Evolutionary conservation across 2,888 invertebrate genomes (phyloP).

Genomic region (Prenolepis imparis): DNA sequence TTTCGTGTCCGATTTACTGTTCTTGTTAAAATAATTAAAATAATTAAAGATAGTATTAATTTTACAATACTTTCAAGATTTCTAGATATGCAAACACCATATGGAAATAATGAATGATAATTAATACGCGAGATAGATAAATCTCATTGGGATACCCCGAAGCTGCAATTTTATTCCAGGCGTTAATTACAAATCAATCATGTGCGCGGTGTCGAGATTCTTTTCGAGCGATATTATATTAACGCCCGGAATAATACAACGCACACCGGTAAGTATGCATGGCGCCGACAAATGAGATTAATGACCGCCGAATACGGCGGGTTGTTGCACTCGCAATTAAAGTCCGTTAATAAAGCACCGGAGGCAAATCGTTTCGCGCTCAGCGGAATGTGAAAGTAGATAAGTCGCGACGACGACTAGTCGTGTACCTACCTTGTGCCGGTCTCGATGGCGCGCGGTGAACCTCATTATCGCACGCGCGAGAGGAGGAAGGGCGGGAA

Average conservation of each 20-base stretch:
- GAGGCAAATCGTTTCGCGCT: slow-evolving; percentile 80
- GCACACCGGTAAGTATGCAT: slow-evolving; percentile 68
- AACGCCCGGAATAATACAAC: slow-evolving; percentile 61
- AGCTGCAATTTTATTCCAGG: not conserved
- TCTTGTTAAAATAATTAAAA: not conserved
- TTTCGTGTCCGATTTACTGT: not conserved
- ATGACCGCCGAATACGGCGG: slow-evolving; percentile 76
- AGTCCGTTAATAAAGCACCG: slow-evolving; percentile 78
- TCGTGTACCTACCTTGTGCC: slow-evolving; percentile 53
- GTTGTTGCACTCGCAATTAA: slow-evolving; percentile 79
- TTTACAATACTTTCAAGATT: not conserved
- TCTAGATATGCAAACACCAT: not conserved
- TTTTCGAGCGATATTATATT: slow-evolving; percentile 59
- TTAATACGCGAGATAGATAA: not conserved
- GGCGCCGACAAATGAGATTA: slow-evolving; percentile 76
- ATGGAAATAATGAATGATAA: not conserved
- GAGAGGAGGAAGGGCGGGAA: not conserved
- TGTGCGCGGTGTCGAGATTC: slow-evolving; percentile 46
- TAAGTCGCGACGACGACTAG: slow-evolving; percentile 64
- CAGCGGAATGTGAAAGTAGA: slow-evolving; percentile 80
- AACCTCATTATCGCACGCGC: slow-evolving; percentile 73
- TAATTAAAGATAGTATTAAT: not conserved
- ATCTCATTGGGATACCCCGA: not conserved
- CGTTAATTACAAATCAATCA: slow-evolving; percentile 67
- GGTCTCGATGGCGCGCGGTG: slow-evolving; percentile 50